Base-by-base conservation (phyloP, 2,888 invertebrate genomes). In the Suillia variegata region DNA sequence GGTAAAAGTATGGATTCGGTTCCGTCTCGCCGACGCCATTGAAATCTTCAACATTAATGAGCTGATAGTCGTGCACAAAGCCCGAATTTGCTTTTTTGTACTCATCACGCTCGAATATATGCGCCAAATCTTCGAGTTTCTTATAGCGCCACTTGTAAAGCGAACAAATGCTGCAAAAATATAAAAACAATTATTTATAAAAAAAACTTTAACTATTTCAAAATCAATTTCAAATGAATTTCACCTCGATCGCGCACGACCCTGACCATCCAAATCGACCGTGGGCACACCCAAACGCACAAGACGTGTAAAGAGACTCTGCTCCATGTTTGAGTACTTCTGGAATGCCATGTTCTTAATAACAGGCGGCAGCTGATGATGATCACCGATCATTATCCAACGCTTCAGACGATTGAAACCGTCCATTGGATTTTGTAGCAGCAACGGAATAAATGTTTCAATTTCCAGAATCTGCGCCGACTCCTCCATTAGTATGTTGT, bases 331-430 rank as follows among this genome's bases (percentile, higher is more conserved):
- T 56, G 96, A 97, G 83, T 96, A 99, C 80, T 99, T 99, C 83
- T 99, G 98, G 84, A 99, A 99, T 6, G 99, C 98, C 94, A 98
- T 98, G 82, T 99, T 99, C 84, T 99, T 99, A 50, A 99, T 98
- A 12, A 99, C 98, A 0, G 99, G 99, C 0, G 99, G 99, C 69
- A 99, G 84, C 83, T 99, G 99, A 83, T 99, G 97, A 82, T 99
- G 99, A 83, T 94, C 98, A 0, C 99, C 99, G 74, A 99, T 99
- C 99, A 99, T 99, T 71, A 99, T 98, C 98, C 99, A 99, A 15
- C 99, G 78, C 82, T 99, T 99, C 61, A 99, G 84, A 0, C 98
- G 87, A 77, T 96, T 98, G 68, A 90, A 91, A 0, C 97, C 98
- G 79, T 99, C 97, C 80, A 97, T 90, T 0, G 98, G 98, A 83